Percentiles rank a stretch among this genome's conserved stretches.
Evolutionary conservation across 2,888 invertebrate genomes (phyloP).

Genomic region (Ichneumoninae sp.): DNA sequence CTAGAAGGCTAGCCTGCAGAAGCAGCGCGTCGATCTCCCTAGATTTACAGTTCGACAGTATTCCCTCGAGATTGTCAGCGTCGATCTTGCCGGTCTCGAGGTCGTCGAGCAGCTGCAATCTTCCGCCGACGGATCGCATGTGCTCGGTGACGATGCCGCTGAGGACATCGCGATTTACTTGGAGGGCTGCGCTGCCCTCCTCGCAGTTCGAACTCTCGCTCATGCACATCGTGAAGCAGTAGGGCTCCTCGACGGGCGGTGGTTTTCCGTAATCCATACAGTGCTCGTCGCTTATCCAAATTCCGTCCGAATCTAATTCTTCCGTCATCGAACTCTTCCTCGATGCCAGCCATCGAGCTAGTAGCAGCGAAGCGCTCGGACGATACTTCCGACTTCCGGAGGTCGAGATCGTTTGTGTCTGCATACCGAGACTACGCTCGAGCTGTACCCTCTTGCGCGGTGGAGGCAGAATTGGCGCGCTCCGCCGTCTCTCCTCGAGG

Average conservation of each 20-base stretch:
- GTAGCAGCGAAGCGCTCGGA: conserved; percentile 72
- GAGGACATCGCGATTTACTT: conserved; percentile 87
- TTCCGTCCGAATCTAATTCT: conserved; percentile 67
- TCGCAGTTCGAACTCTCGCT: conserved; percentile 90
- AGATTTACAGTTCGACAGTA: conserved; percentile 87
- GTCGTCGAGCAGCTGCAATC: conserved; percentile 89
- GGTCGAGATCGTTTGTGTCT: conserved; percentile 71
- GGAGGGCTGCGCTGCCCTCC: conserved; percentile 81
- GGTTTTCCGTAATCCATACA: conserved; percentile 93
- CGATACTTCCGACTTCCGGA: conserved; percentile 65
- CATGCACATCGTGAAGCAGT: conserved; percentile 89
- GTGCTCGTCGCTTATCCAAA: conserved; percentile 69
- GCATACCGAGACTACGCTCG: conserved; percentile 78
- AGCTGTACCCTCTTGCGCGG: conserved; percentile 76
- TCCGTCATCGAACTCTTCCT: conserved; percentile 63
- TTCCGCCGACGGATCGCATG: conserved; percentile 89
- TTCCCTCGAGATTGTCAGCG: conserved; percentile 86
- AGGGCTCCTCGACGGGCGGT: conserved; percentile 89
- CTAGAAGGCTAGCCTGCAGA: conserved; percentile 91
- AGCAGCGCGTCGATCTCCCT: conserved; percentile 90
- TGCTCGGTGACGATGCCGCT: conserved; percentile 91
- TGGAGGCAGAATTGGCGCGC: conserved; percentile 67
- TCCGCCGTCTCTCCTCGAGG: conserved; percentile 64
- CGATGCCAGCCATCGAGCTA: conserved; percentile 75
- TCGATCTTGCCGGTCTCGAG: conserved; percentile 89